Evolutionary conservation across 2,113 vertebrate species (phyloP), one percentile per base, ranked within the genome.

Genomic region (Daubentonia madagascariensis): DNA sequence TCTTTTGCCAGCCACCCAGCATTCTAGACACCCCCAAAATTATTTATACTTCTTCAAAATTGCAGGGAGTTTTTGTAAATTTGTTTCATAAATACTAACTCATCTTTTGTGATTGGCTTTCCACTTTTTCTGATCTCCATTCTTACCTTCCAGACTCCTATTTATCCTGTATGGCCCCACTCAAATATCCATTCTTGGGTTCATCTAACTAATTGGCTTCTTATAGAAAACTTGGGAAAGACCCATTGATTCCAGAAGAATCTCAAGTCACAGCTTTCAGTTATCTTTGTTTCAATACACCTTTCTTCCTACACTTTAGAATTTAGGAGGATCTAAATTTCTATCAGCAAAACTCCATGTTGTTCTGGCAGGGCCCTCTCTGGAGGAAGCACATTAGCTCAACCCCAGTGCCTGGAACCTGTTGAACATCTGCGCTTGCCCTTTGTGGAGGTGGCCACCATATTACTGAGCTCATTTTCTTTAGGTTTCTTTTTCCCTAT

Each of bases 291-390:
- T 92, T 48, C 52, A 94, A 48, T 43, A 78, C 25, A 3, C 13
- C 32, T 73, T 78, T 35, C 23, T 83, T 3, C 50, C 28, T 78
- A 20, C 2, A 20, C 16, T 3, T 88, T 45, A 83, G 52, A 65
- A 40, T 85, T 67, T 22, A 67, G 67, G 32, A 94, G 54, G 28
- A 25, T 20, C 22, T 25, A 76, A 48, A 79, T 57, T 57, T 32
- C 3, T 28, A 8, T 40, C 37, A 73, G 73, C 17, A 52, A 23
- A 79, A 57, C 54, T 67, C 9, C 4, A 11, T 12, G 28, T 43
- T 54, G 11, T 63, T 63, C 13, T 37, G 1, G 2, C 0, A 1
- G 35, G 25, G 0, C 3, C 8, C 1, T 23, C 40, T 54, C 48
- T 14, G 37, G 59, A 90, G 48, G 43, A 86, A 50, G 7, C 50